phyloP scores from a whole-genome alignment of 2,113 vertebrate genomes.

The Nannospalax galili region DNA sequence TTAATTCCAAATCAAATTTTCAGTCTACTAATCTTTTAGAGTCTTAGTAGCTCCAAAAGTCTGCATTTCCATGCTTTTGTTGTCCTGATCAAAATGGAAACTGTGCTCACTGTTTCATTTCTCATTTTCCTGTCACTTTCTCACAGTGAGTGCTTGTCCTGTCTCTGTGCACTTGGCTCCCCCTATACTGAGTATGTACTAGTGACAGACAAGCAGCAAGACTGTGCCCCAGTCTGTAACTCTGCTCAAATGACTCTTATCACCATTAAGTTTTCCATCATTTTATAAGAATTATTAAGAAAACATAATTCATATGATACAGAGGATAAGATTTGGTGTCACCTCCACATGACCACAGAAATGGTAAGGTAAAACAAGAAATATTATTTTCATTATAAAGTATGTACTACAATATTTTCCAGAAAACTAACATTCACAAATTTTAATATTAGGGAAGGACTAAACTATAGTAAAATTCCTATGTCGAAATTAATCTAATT shows the following conservation, averaged over 20 bases:
- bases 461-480: not conserved
- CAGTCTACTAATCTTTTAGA: not conserved
- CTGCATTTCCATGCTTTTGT: not conserved
- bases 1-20: conserved; percentile 13
- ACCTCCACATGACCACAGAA: not conserved
- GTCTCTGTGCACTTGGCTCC: too few species aligned
- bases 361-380: conserved; percentile 10
- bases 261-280: not conserved
- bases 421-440: conserved; percentile 4
- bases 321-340: not conserved
- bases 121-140: not conserved
- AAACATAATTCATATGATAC: not conserved
- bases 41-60: conserved; percentile 35
- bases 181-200: too few species aligned
- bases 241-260: not conserved
- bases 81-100: not conserved
- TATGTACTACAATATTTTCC: not conserved
- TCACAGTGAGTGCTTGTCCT: not conserved
- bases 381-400: not conserved
- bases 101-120: not conserved
- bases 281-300: not conserved
- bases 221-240: not conserved
- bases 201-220: too few species aligned
- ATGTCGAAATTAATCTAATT: conserved; percentile 13
- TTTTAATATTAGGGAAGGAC: conserved; percentile 27